Evolutionary conservation across 1,140 invertebrate genomes (phyloP).

Genomic region (Meloidogyne hapla): DNA sequence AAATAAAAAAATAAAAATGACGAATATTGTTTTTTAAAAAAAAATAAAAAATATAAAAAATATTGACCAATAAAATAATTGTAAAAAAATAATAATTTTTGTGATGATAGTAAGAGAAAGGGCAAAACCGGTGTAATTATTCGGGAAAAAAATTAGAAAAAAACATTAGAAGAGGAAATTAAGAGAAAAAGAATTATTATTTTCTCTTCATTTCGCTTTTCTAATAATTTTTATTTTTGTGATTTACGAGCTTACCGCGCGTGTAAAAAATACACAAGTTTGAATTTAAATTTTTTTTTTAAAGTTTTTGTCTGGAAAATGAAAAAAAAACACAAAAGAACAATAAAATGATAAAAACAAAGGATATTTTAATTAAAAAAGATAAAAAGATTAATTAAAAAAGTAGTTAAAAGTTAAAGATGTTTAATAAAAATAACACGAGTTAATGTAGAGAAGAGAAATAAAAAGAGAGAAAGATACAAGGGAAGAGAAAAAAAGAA

Average conservation of each 20-base stretch:
- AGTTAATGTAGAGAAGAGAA: too few species aligned
- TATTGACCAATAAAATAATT: neutral
- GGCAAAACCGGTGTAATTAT: conserved; percentile 2
- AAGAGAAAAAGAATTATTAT: neutral
- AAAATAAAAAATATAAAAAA: neutral
- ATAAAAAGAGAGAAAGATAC: too few species aligned
- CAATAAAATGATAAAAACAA: too few species aligned
- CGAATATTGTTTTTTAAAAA: neutral
- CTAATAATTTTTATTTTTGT: neutral
- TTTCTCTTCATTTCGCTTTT: neutral
- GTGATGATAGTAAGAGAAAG: neutral
- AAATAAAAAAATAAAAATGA: neutral
- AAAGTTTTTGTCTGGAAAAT: too few species aligned
- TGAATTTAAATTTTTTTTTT: too few species aligned
- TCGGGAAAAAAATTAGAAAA: neutral
- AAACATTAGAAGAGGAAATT: too few species aligned
- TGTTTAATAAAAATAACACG: too few species aligned
- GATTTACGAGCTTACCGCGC: neutral
- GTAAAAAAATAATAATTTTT: neutral
- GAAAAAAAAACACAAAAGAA: too few species aligned
- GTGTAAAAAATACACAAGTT: neutral
- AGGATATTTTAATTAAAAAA: too few species aligned
- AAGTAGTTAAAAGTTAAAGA: too few species aligned
- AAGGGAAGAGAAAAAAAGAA: neutral
- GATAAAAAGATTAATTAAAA: too few species aligned